These are phyloP conservation scores for Malacoraja senta DNA, from an alignment of 2,797 vertebrate species.

Conservation along the genomic window DNA sequence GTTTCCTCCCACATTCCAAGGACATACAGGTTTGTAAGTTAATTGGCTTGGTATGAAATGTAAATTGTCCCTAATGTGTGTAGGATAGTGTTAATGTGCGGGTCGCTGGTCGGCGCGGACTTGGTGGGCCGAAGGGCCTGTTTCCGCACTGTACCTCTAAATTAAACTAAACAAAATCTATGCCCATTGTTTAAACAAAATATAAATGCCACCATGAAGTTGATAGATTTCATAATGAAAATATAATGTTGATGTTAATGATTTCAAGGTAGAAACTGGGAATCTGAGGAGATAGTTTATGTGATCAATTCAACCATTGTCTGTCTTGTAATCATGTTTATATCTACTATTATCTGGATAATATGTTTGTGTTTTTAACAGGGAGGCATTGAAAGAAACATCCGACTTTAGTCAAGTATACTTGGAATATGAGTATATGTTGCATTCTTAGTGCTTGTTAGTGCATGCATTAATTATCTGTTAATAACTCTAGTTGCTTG, in stretches of 20 bases:
- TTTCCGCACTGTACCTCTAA: too few species aligned
- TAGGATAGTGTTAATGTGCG: too few species aligned
- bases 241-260: background rate
- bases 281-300: background rate
- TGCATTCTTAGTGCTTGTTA: background rate
- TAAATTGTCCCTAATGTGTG: too few species aligned
- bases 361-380: background rate
- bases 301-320: background rate
- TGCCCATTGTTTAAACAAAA: background rate
- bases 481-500: background rate
- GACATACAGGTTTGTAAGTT: too few species aligned
- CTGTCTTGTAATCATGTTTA: background rate
- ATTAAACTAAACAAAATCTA: too few species aligned
- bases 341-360: background rate
- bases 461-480: background rate
- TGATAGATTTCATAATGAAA: background rate
- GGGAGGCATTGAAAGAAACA: background rate
- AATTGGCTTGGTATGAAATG: too few species aligned
- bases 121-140: too few species aligned
- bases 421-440: background rate
- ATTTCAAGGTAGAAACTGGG: background rate
- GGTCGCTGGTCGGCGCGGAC: too few species aligned
- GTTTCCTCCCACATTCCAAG: too few species aligned
- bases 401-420: background rate
- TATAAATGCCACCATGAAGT: background rate